Conservation (phyloP, 64 coral and sea anemone genomes). For the Orbicella faveolata region DNA sequence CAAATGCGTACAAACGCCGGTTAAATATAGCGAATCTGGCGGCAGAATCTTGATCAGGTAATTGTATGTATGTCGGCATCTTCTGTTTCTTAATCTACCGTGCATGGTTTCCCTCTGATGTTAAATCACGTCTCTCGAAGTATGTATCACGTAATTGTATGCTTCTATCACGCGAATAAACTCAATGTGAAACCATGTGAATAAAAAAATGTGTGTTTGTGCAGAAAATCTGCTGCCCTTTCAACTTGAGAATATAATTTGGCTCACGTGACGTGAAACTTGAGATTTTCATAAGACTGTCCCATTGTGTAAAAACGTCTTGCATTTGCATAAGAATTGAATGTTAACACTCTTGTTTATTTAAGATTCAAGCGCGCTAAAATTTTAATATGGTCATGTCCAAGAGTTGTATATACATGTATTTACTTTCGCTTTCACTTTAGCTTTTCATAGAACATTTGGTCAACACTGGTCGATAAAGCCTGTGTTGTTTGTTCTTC, state of each 20-base stretch:
- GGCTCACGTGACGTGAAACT: not conserved
- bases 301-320: not conserved
- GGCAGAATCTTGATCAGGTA: not conserved
- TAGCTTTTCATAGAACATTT: no score
- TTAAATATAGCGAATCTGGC: not conserved
- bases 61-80: not conserved
- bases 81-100: not conserved
- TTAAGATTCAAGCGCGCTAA: not conserved
- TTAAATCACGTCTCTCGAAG: not conserved
- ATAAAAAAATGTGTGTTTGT: not conserved
- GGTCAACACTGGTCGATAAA: no score
- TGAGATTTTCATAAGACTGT: not conserved
- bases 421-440: no score
- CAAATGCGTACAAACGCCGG: not conserved
- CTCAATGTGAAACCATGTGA: not conserved
- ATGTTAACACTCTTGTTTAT: not conserved
- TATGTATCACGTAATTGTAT: not conserved
- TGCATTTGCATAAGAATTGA: constrained; percentile 21
- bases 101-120: not conserved
- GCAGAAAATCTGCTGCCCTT: not conserved
- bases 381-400: not conserved
- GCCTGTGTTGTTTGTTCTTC: no score
- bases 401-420: no score
- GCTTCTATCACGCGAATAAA: not conserved
- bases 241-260: not conserved